Conservation (phyloP, 2,113 vertebrate genomes). For the Mixornis gularis region DNA sequence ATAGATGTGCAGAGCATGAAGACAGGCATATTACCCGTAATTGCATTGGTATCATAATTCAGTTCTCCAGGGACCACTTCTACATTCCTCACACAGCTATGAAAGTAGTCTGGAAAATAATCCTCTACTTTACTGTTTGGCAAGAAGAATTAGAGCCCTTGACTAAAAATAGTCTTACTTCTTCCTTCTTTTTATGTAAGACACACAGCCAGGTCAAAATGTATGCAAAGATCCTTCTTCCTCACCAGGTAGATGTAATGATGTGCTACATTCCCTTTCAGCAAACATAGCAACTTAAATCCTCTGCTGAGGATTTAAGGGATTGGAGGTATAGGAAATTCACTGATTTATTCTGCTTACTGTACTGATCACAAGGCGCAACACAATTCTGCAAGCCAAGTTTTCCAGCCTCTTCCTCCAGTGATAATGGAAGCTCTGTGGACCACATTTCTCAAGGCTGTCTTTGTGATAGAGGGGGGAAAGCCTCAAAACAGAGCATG, state of each 20-base stretch:
- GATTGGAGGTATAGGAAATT: background rate
- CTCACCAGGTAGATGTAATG: background rate
- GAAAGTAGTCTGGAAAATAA: background rate
- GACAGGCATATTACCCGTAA: background rate
- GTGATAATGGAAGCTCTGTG: background rate
- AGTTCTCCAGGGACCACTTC: background rate
- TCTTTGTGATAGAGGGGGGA: background rate
- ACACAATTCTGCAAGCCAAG: background rate
- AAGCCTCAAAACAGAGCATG: background rate
- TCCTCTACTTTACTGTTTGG: background rate
- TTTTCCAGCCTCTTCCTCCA: background rate
- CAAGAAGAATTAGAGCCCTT: background rate
- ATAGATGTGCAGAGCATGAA: background rate
- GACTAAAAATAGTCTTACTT: background rate
- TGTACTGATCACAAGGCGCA: background rate
- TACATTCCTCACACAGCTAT: background rate
- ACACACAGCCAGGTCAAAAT: background rate
- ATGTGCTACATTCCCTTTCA: background rate
- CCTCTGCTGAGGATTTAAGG: background rate
- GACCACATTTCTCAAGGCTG: background rate
- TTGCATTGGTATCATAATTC: background rate
- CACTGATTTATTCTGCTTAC: background rate
- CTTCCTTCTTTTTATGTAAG: background rate
- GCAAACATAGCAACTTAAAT: background rate
- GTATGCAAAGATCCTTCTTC: background rate